Evolutionary conservation across 2,113 vertebrate species (phyloP).

Genomic region (Melozone crissalis): DNA sequence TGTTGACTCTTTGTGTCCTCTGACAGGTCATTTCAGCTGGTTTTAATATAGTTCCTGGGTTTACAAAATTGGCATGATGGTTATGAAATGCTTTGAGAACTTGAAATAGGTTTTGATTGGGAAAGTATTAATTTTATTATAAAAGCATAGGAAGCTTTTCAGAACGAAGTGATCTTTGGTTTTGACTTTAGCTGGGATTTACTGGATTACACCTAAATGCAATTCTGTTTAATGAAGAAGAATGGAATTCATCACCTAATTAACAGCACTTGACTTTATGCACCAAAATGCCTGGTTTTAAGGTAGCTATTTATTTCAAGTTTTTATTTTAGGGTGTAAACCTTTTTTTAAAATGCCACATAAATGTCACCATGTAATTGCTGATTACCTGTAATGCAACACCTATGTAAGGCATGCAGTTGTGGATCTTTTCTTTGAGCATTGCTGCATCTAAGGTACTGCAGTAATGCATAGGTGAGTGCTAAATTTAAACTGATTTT

Average conservation of each 20-base stretch:
- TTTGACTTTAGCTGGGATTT: constrained; percentile 21
- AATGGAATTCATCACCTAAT: constrained; percentile 60
- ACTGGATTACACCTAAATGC: constrained; percentile 50
- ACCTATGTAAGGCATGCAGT: not conserved
- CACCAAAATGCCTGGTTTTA: constrained; percentile 40
- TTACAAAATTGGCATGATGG: not conserved
- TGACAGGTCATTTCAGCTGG: not conserved
- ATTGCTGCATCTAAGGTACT: not conserved
- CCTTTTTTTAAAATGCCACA: not conserved
- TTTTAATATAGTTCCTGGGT: not conserved
- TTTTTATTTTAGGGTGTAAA: not conserved
- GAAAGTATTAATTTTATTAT: not conserved
- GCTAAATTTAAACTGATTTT: not conserved
- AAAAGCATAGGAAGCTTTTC: constrained; percentile 24
- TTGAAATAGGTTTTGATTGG: not conserved
- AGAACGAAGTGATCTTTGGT: constrained; percentile 9
- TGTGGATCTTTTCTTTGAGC: not conserved
- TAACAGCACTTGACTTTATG: constrained; percentile 61
- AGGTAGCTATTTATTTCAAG: constrained; percentile 21
- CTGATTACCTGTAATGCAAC: not conserved
- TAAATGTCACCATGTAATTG: not conserved
- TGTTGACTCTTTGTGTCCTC: not conserved
- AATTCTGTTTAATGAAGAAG: constrained; percentile 54
- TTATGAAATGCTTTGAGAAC: not conserved
- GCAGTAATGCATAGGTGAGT: not conserved